Evolutionary conservation across 2,113 vertebrate genomes (phyloP).

Genomic region (Agapornis roseicollis): DNA sequence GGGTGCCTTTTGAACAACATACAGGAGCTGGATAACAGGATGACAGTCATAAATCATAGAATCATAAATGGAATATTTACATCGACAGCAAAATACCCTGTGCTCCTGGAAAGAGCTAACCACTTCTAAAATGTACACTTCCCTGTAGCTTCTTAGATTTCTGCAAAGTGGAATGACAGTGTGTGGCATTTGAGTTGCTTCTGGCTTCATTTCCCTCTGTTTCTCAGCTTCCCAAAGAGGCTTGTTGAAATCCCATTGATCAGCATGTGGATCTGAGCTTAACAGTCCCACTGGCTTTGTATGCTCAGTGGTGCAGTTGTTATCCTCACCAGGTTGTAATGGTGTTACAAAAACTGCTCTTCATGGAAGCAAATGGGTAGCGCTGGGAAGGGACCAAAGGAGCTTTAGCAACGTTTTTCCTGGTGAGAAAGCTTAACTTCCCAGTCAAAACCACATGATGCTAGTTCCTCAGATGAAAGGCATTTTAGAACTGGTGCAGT

Average conservation of each 20-base stretch:
- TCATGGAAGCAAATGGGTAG: not conserved
- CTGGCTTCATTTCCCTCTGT: not conserved
- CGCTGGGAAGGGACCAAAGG: not conserved
- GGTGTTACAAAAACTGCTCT: not conserved
- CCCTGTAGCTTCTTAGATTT: not conserved
- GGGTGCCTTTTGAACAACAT: not conserved
- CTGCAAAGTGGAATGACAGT: not conserved
- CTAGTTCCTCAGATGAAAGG: not conserved
- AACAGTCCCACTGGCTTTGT: not conserved
- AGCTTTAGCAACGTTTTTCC: not conserved
- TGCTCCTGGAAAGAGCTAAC: not conserved
- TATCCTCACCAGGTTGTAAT: not conserved
- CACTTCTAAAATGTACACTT: not conserved
- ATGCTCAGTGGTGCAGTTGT: not conserved
- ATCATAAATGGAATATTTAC: not conserved
- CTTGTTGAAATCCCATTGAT: not conserved
- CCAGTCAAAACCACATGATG: not conserved
- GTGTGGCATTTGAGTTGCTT: not conserved
- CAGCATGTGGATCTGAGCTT: not conserved
- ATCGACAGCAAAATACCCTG: not conserved
- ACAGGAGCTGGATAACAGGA: not conserved
- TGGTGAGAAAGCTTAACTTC: not conserved
- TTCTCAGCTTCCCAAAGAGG: not conserved
- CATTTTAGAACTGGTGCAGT: not conserved
- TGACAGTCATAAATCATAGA: not conserved